A percentile compares a stretch with the other conserved stretches of the same genome.
phyloP scores from a whole-genome alignment of 2,113 vertebrate genomes.

The Aspidoscelis tigris region DNA sequence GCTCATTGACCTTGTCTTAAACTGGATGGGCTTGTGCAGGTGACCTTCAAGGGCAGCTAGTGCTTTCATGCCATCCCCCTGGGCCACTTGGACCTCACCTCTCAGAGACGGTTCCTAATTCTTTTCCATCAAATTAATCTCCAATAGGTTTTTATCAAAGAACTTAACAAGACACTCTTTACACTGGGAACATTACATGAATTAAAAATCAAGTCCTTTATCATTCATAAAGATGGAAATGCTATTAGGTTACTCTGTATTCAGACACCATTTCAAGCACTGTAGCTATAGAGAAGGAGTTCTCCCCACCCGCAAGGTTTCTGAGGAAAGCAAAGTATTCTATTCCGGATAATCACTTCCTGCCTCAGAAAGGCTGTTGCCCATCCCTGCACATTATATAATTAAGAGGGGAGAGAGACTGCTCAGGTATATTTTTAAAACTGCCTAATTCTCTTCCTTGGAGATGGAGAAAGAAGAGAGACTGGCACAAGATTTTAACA shows the following conservation, averaged over 20 bases:
- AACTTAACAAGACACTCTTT: conserved; percentile 36
- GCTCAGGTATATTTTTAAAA: conserved; percentile 11
- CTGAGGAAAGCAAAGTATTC: conserved; percentile 38
- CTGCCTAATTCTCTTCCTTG: conserved; percentile 1
- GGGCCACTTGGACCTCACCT: conserved; percentile 5
- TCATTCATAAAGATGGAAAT: conserved; percentile 39
- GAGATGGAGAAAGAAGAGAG: not conserved
- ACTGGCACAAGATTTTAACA: not conserved
- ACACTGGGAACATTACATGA: conserved; percentile 46
- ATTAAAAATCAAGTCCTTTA: conserved; percentile 53
- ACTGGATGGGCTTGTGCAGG: conserved; percentile 5
- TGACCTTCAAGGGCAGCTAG: conserved; percentile 23
- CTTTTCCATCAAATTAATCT: conserved; percentile 40
- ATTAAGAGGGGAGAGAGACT: conserved; percentile 27
- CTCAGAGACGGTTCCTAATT: conserved; percentile 44
- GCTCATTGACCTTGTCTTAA: not conserved
- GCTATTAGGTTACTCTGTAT: conserved; percentile 25
- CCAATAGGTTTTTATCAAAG: conserved; percentile 45
- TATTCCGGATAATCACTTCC: conserved; percentile 29
- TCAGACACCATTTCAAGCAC: conserved; percentile 25
- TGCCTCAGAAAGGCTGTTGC: conserved; percentile 12
- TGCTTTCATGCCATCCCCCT: conserved; percentile 3
- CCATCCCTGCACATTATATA: conserved; percentile 32
- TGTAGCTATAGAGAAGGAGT: conserved; percentile 42
- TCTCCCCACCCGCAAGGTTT: conserved; percentile 35